phyloP scores from a whole-genome alignment of 1,140 invertebrate genomes.

The Physella acuta region DNA sequence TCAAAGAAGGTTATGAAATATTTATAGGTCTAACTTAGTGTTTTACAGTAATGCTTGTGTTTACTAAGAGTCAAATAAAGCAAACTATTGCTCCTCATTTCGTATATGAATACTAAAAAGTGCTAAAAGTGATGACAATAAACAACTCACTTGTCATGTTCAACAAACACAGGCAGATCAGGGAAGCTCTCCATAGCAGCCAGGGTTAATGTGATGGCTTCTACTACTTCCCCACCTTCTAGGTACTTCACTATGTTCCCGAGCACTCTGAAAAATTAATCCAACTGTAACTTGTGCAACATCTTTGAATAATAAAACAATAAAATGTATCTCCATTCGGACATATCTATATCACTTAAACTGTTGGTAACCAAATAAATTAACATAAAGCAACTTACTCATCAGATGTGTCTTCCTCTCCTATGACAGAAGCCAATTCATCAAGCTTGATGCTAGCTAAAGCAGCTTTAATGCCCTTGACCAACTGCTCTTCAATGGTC shows the following conservation, averaged over 20 bases:
- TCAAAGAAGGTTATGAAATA: no score
- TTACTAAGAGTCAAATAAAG: no score
- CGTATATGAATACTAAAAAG: no score
- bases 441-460: not conserved
- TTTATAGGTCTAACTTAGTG: no score
- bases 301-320: no score
- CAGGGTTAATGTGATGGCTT: not conserved
- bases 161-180: constrained; percentile 6
- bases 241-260: constrained; percentile 1
- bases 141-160: not conserved
- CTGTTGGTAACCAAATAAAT: no score
- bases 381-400: constrained; percentile 6
- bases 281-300: no score
- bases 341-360: no score
- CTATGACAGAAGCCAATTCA: constrained; percentile 10
- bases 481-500: not conserved
- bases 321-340: no score
- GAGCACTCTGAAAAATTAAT: constrained; percentile 8
- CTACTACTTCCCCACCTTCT: not conserved
- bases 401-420: constrained; percentile 27
- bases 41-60: no score
- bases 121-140: no score
- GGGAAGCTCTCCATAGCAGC: constrained; percentile 13
- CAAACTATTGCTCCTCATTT: no score
- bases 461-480: not conserved